Evolutionary conservation across 2,888 invertebrate species (phyloP), one percentile per base, ranked within the genome.

Genomic region (Hemaris fuciformis): DNA sequence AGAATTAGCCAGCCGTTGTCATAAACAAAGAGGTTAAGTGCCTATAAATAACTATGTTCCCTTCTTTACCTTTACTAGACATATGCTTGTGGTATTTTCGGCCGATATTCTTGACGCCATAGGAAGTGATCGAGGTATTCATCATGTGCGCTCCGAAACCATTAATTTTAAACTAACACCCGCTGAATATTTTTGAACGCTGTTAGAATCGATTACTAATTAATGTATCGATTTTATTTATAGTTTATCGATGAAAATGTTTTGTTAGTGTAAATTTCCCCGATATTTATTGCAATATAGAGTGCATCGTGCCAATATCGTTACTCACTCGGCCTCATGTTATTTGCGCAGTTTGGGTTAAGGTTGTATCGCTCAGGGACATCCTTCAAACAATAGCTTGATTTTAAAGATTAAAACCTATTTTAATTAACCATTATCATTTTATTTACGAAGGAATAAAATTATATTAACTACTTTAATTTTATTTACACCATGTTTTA

Each of bases 1-100:
- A 64, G 77, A 83, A 80, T 84, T 80, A 84, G 81, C 75, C 70
- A 71, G 38, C 57, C 61, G 61, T 70, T 77, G 76, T 83, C 82
- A 82, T 85, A 85, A 86, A 85, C 84, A 86, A 85, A 77, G 82
- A 84, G 81, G 79, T 84, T 86, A 84, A 84, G 81, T 80, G 81
- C 76, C 77, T 80, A 72, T 74, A 83, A 85, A 86, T 86, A 84
- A 79, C 74, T 63, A 67, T 74, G 75, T 75, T 75, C 75, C 76
- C 76, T 77, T 73, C 80, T 71, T 75, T 79, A 77, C 80, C 78
- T 80, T 70, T 70, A 65, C 66, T 67, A 69, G 65, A 46, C 63
- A 63, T 66, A 61, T 66, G 68, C 64, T 59, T 34, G 60, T 65
- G 71, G 73, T 81, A 81, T 83, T 81, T 81, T 74, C 67, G 71